These are phyloP conservation scores for Leptothorax acervorum DNA, from an alignment of 2,888 invertebrate species.

Conservation along the genomic window DNA sequence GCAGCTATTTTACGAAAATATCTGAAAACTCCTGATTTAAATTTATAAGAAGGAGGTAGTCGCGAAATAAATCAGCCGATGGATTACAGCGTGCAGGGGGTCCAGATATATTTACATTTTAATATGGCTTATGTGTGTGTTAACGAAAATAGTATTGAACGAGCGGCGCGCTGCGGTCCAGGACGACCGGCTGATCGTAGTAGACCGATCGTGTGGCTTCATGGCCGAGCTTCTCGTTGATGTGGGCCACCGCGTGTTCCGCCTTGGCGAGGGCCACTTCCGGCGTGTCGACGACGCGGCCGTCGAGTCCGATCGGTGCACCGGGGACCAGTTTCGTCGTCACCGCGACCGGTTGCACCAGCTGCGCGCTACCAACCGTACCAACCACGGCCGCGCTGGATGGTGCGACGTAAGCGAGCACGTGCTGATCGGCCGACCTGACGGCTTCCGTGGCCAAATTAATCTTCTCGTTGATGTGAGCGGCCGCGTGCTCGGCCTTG, in stretches of 20 bases:
- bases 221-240: conserved; percentile 77
- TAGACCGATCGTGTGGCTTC: conserved; percentile 69
- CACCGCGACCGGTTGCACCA: conserved; percentile 37
- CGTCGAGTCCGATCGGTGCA: conserved; percentile 82
- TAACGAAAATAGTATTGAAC: conserved; percentile 59
- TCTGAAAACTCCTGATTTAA: background rate
- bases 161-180: conserved; percentile 66
- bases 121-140: background rate
- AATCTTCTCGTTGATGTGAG: conserved; percentile 70
- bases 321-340: conserved; percentile 66
- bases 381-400: conserved; percentile 36
- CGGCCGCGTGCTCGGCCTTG: conserved; percentile 77
- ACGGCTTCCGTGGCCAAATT: conserved; percentile 70
- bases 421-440: conserved; percentile 56
- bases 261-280: conserved; percentile 81
- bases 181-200: conserved; percentile 41
- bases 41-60: background rate
- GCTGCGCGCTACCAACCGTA: conserved; percentile 30
- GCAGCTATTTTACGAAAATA: background rate
- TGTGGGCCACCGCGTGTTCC: conserved; percentile 82
- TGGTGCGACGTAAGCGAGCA: conserved; percentile 55
- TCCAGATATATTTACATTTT: conserved; percentile 49
- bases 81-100: background rate
- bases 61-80: background rate
- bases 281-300: conserved; percentile 83